phyloP scores from a whole-genome alignment of 2,888 invertebrate genomes.

The Anthoptus insignis region DNA sequence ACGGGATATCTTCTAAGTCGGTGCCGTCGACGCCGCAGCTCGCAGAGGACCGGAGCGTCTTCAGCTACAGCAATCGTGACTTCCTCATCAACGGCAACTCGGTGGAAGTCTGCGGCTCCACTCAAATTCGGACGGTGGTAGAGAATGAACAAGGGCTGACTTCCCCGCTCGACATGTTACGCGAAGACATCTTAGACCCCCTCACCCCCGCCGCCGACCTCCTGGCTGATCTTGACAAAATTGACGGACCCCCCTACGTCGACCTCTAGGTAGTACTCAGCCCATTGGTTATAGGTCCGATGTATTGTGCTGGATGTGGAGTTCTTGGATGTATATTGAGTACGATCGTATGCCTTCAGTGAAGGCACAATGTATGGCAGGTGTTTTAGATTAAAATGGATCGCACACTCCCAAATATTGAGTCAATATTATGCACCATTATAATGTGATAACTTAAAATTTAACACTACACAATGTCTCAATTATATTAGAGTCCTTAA shows the following conservation, averaged over 20 bases:
- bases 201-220: constrained; percentile 73
- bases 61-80: constrained; percentile 88
- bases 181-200: constrained; percentile 75
- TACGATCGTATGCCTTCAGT: constrained; percentile 84
- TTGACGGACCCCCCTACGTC: constrained; percentile 76
- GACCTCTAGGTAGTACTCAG: too few relatives aligned
- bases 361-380: constrained; percentile 74
- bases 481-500: constrained; percentile 41
- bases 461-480: constrained; percentile 36
- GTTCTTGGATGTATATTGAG: constrained; percentile 73
- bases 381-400: constrained; percentile 60
- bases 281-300: too few relatives aligned
- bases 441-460: constrained; percentile 53
- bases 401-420: constrained; percentile 75
- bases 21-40: constrained; percentile 92
- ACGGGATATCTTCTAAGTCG: constrained; percentile 89
- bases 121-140: constrained; percentile 64
- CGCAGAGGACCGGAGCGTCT: constrained; percentile 81
- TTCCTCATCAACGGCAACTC: constrained; percentile 89
- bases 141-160: constrained; percentile 65
- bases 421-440: constrained; percentile 73
- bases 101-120: constrained; percentile 71
- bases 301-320: constrained; percentile 71
- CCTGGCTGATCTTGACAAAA: constrained; percentile 81
- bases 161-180: constrained; percentile 77